phyloP scores from a whole-genome alignment of 2,888 invertebrate species.

The Didymodactylos carnosus region DNA sequence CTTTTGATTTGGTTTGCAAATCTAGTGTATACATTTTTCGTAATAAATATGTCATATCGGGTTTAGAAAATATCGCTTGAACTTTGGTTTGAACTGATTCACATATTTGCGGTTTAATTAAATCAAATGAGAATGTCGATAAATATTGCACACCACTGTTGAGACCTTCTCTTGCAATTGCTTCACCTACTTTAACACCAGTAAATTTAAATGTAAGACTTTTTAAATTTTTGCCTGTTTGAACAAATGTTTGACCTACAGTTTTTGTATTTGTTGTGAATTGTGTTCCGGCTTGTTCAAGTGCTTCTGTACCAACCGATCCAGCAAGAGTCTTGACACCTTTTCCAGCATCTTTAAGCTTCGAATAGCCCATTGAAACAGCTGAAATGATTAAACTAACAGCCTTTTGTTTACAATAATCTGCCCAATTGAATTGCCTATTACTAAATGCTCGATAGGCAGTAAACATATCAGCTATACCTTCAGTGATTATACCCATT shows the following conservation, averaged over 20 bases:
- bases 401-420: slow-evolving; percentile 13
- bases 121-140: neutral
- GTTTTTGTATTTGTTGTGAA: neutral
- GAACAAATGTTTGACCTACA: neutral
- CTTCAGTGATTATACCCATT: slow-evolving; percentile 13
- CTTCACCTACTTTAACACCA: slow-evolving; percentile 1
- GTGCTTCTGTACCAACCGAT: neutral
- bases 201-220: slow-evolving; percentile 1
- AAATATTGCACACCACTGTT: slow-evolving; percentile 1
- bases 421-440: slow-evolving; percentile 9
- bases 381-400: slow-evolving; percentile 10
- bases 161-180: slow-evolving; percentile 1
- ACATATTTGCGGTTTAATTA: slow-evolving; percentile 1
- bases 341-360: slow-evolving; percentile 2
- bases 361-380: neutral
- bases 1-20: neutral
- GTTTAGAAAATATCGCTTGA: neutral
- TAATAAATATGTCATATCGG: neutral
- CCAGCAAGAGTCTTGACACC: neutral
- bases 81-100: neutral
- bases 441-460: slow-evolving; percentile 13
- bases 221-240: neutral
- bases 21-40: slow-evolving; percentile 1
- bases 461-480: slow-evolving; percentile 6
- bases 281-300: neutral